phyloP scores from a whole-genome alignment of 2,888 invertebrate species.

The Drosophila aldrichi region DNA sequence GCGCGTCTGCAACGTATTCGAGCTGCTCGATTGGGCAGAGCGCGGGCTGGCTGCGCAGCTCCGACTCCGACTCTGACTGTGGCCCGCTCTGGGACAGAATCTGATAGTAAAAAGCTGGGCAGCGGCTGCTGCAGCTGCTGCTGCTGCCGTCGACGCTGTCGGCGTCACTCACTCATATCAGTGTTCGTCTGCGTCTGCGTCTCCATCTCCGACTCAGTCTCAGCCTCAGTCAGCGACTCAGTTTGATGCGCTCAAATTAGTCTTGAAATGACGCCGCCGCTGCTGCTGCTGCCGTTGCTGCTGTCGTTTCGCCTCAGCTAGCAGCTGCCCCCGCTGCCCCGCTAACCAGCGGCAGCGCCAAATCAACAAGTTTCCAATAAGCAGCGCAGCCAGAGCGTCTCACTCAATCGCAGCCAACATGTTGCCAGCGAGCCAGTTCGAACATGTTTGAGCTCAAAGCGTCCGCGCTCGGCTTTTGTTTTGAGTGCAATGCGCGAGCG shows the following conservation, averaged over 20 bases:
- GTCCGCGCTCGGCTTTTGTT: constrained; percentile 34
- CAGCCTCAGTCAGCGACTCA: constrained; percentile 11
- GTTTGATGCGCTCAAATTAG: constrained; percentile 57
- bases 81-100: constrained; percentile 52
- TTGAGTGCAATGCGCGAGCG: constrained; percentile 41
- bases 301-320: constrained; percentile 12
- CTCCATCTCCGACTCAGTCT: constrained; percentile 2
- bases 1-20: constrained; percentile 46
- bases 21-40: constrained; percentile 42
- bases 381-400: constrained; percentile 35
- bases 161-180: constrained; percentile 33
- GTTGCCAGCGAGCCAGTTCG: constrained; percentile 10
- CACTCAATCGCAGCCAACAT: constrained; percentile 44
- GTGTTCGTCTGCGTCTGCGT: constrained; percentile 8
- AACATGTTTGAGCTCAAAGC: constrained; percentile 58
- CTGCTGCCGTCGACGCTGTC: constrained; percentile 27
- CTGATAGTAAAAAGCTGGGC: constrained; percentile 58
- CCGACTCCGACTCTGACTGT: constrained; percentile 32
- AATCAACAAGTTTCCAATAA: constrained; percentile 58
- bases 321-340: constrained; percentile 1
- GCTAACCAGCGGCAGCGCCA: constrained; percentile 36
- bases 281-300: constrained; percentile 14
- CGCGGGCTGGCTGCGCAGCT: constrained; percentile 40
- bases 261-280: constrained; percentile 13
- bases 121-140: constrained; percentile 18